Base-by-base conservation (phyloP, 1,140 invertebrate species). In the Cyclargus thomasi region DNA sequence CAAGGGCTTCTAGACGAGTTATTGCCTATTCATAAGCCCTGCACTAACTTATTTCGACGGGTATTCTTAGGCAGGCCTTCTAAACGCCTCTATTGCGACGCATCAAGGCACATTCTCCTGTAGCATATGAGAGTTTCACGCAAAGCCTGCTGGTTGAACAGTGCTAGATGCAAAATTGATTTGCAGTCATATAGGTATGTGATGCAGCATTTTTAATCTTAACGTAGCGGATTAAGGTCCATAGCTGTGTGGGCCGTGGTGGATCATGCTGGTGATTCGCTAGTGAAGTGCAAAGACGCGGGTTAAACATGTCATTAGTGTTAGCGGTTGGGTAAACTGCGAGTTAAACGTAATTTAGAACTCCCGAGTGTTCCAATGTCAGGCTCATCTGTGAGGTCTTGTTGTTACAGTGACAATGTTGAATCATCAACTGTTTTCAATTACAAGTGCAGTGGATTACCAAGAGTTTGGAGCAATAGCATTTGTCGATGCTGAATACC, bases 21-120 rank as follows among this genome's bases (percentile, higher is more conserved):
- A 82, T 84, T 82, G 80, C 80, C 78, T 84, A 84, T 82, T 82
- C 82, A 82, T 82, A 81, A 79, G 74, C 67, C 53, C 64, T 57
- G 47, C 65, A 69, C 75, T 68, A 73, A 36, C 16, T 59, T 70
- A 68, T 62, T 59, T 53, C 47, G 65, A 36, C 21, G 53, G 53
- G n/a, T 36, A 67, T 57, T 59, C 20, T 17, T 20, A 1, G 18
- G 63, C 36, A 20, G 55, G 16, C 14, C 17, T 14, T n/a, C 57
- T 5, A 66, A 59, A 53, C n/a, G 72, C 23, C 71, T 53, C 72
- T 77, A 72, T 66, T 55, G 0, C 17, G 1, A 36, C 11, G 1
- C 1, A 3, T 63, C 74, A 76, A 65, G 69, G 53, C 55, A 55
- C 8, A 63, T 67, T 39, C 66, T 75, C 21, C 11, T 29, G 39